phyloP scores from a whole-genome alignment of 2,113 vertebrate genomes.

The Sinocyclocheilus anshuiensis region DNA sequence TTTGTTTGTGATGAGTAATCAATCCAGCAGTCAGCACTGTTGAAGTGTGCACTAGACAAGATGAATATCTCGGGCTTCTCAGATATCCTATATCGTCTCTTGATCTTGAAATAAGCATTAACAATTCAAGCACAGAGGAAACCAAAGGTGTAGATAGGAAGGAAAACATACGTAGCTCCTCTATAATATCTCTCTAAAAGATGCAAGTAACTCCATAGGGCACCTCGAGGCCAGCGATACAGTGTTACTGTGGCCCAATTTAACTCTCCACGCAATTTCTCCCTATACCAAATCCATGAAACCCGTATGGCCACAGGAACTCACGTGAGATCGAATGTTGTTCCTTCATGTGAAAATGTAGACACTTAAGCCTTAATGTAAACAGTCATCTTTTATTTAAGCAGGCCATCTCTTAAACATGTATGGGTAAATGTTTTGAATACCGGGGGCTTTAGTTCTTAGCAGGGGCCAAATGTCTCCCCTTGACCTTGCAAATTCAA shows the following conservation, averaged over 20 bases:
- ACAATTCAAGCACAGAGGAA: slow-evolving; percentile 50
- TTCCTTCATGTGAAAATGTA: slow-evolving; percentile 77
- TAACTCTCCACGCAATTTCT: background rate
- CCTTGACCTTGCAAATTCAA: slow-evolving; percentile 49
- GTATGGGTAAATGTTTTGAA: slow-evolving; percentile 77
- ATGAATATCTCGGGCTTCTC: slow-evolving; percentile 50
- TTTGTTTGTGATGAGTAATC: slow-evolving; percentile 24
- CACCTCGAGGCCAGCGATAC: slow-evolving; percentile 21
- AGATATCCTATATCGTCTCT: slow-evolving; percentile 51
- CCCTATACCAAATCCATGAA: slow-evolving; percentile 45
- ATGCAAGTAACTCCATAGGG: too few species aligned
- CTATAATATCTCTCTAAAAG: slow-evolving; percentile 41
- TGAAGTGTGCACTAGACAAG: slow-evolving; percentile 47
- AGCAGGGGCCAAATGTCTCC: slow-evolving; percentile 73
- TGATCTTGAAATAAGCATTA: slow-evolving; percentile 58
- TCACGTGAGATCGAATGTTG: slow-evolving; percentile 73
- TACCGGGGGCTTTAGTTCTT: slow-evolving; percentile 71
- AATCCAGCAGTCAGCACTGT: slow-evolving; percentile 34
- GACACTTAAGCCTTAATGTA: slow-evolving; percentile 74
- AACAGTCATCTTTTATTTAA: slow-evolving; percentile 84
- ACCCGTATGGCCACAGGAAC: slow-evolving; percentile 71
- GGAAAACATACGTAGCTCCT: slow-evolving; percentile 46
- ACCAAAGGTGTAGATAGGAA: slow-evolving; percentile 52
- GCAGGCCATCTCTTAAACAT: slow-evolving; percentile 79
- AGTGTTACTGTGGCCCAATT: background rate